Base-by-base conservation (phyloP, 2,113 vertebrate species). In the Lophotis ruficrista region DNA sequence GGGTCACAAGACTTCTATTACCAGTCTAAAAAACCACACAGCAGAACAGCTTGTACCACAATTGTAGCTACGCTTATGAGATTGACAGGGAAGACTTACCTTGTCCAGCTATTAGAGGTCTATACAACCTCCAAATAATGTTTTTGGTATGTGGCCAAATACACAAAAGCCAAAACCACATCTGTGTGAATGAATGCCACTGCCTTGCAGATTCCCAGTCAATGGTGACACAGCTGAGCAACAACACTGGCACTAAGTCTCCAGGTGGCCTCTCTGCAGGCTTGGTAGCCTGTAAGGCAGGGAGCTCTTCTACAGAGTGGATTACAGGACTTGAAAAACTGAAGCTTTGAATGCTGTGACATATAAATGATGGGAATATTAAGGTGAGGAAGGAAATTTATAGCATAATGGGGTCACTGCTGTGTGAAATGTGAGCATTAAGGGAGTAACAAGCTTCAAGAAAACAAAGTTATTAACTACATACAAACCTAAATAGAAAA, bases 341-440 rank as follows among this genome's bases (percentile, higher is more conserved):
- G 54, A 50, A 23, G 45, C 31, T 88, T 83, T 83, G 77, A 71
- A 31, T 54, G 23, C 13, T 69, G 14, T 28, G 28, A 37, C 43
- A 45, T 33, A 33, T 2, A 56, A 28, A 64, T 31, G 27, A 87
- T 35, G 22, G 33, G 17, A 91, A 72, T 10, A 37, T 35, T 64
- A 60, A 79, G 33, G 31, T 37, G 24, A 90, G 35, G 33, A 92
- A 80, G 45, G 10, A 91, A 93, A 84, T 22, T 6, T 38, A 54
- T 8, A 83, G 24, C 0, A 4, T 53, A 57, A n/a, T 4, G 41
- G 16, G 7, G 38, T 83, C 77, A 57, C 9, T 85, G 54, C 45
- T 72, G 22, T 31, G 8, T 53, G 53, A 92, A 72, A 83, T 3
- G 0, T 3, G 8, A 75, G 16, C 0, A 0, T 50, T 82, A 82